Evolutionary conservation across 2,888 invertebrate genomes (phyloP), one percentile per base, ranked within the genome.

Genomic region (Nymphalis urticae): DNA sequence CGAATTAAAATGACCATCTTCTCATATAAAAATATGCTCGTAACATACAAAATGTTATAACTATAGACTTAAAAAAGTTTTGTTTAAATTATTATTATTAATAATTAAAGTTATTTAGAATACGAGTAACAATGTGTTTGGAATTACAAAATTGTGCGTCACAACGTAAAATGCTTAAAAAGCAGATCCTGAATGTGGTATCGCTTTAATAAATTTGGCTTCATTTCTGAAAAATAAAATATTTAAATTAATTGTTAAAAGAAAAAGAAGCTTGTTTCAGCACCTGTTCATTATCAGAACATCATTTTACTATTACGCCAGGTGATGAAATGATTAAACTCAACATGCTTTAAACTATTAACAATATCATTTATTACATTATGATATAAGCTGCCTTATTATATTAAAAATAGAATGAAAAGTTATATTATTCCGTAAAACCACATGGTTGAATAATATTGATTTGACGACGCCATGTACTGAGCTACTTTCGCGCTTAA

Each of bases 181-280:
- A 81, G 80, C 79, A 79, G 85, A 84, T 85, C 82, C 81, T 82
- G 82, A 77, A 85, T 82, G 79, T 83, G 82, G 79, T 80, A 83
- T 75, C 79, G 80, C 79, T 77, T 83, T 72, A 79, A 74, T 81
- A 83, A 79, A 79, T 86, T 89, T 79, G 86, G 86, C 87, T 90
- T 90, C 90, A 91, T 92, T 87, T 88, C 92, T 92, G 92, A 70
- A 90, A 88, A 79, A 74, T 75, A 78, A 76, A 21, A 9, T 68
- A 56, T 36, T 42, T n/a, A n/a, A n/a, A 66, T 6, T 27, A 32
- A 17, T 13, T 27, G 7, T 16, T 27, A 17, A 36, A 27, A n/a
- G 7, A 36, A 32, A 17, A 36, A 7, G 9, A 17, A 50, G 8
- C 17, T n/a, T 5, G 17, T 8, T 17, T 19, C 17, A 50, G 17